Base-by-base conservation (phyloP, 2,888 invertebrate species). In the Leucophenga montana region DNA sequence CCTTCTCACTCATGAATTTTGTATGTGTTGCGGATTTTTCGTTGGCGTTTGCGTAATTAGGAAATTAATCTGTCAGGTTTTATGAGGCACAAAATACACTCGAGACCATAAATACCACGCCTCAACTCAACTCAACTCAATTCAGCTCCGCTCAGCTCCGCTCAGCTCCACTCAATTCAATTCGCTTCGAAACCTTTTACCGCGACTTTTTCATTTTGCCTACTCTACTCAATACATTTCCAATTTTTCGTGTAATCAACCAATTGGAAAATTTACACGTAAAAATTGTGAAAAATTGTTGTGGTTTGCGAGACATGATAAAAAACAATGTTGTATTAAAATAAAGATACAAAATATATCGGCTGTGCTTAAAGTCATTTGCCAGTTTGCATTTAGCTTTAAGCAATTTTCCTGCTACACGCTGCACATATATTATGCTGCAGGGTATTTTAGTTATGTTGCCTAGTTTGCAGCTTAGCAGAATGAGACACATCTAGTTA, bases 241-340 rank as follows among this genome's bases (percentile, higher is more conserved):
- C 14, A 39, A 69, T 71, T 67, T 61, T 66, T 54, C 73, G 73
- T 39, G 39, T 76, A 85, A 56, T 78, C 82, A 86, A 80, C 85
- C 85, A 85, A 86, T 85, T 86, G 85, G 86, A 85, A 85, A 85
- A 85, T 85, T 86, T 85, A 85, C 85, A 85, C 86, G 83, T 85
- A 85, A 84, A 85, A 86, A 85, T 85, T 86, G 85, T 84, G 85
- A 85, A 85, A 85, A 85, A 85, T 85, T 85, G 86, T 85, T 85
- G 85, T 80, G 86, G 86, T 85, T 85, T 78, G 68, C 22, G 13
- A 66, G 27, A 62, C 79, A 79, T 79, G 69, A 83, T 48, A 57
- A 20, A 72, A 79, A 80, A 79, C 71, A 71, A 75, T 44, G 22
- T 31, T n/a, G n/a, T n/a, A n/a, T 14, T 27, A 39, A 61, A 50